phyloP scores from a whole-genome alignment of 2,888 invertebrate genomes.

The Drosophila mimetica region DNA sequence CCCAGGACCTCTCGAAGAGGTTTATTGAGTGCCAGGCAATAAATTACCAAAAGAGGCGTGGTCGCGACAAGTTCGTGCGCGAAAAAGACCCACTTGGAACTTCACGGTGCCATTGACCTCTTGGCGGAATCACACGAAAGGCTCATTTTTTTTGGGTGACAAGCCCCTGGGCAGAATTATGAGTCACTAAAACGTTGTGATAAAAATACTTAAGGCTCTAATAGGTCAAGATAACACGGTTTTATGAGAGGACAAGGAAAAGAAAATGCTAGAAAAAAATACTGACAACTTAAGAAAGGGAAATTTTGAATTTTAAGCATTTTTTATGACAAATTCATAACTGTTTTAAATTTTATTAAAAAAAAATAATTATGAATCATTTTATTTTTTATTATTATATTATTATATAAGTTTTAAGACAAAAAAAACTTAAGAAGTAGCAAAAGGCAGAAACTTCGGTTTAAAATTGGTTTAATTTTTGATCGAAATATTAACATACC shows the following conservation, averaged over 20 bases:
- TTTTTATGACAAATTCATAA: too few relatives aligned
- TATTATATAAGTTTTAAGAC: too few relatives aligned
- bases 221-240: background rate
- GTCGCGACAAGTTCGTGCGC: slow-evolving; percentile 56
- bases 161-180: slow-evolving; percentile 26
- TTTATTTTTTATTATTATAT: too few relatives aligned
- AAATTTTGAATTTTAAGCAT: too few relatives aligned
- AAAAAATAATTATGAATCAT: too few relatives aligned
- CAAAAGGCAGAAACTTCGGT: too few relatives aligned
- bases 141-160: slow-evolving; percentile 13
- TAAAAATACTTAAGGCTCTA: background rate
- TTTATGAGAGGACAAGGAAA: background rate
- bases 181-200: slow-evolving; percentile 16
- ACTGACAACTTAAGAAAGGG: too few relatives aligned
- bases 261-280: background rate
- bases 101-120: slow-evolving; percentile 44
- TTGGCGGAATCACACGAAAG: slow-evolving; percentile 10
- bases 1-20: slow-evolving; percentile 39
- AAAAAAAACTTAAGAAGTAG: too few relatives aligned
- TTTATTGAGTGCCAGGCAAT: slow-evolving; percentile 67
- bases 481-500: background rate
- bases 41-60: slow-evolving; percentile 69
- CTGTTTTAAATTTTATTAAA: too few relatives aligned
- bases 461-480: too few relatives aligned
- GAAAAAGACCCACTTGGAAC: slow-evolving; percentile 8